Evolutionary conservation across 53 echinoderm and acorn worm species (phyloP), one percentile per base, ranked within the genome.

Genomic region (Glandiceps talaboti): DNA sequence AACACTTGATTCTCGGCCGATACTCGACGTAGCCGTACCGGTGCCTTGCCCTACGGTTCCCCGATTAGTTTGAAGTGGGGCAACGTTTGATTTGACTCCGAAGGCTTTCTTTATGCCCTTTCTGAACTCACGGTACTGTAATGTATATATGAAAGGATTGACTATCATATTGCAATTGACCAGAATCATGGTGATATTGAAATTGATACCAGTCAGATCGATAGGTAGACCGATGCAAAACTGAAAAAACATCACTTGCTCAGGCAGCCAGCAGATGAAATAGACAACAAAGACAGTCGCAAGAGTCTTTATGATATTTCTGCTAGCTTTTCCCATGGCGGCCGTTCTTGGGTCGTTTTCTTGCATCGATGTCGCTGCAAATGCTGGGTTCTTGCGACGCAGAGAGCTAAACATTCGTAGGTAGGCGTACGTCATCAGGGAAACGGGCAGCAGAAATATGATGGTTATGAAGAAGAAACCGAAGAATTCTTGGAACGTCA

Each of bases 51-150:
- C n/a, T n/a, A n/a, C n/a, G n/a, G n/a, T n/a, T n/a, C n/a, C n/a
- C n/a, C n/a, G n/a, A n/a, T n/a, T n/a, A n/a, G n/a, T n/a, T n/a
- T n/a, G n/a, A n/a, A n/a, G n/a, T 45, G 64, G 64, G 20, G 64
- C 64, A 20, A 45, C 64, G 64, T 6, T 45, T 20, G 64, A 6
- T 1, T 32, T 33, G 14, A 0, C 25, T 31, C 81, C 31, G n/a
- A 91, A 94, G 73, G 85, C 30, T 6, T 82, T 33, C 45, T 80
- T 84, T 14, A 94, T 80, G 29, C 91, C 94, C 30, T 77, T 80
- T 33, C 90, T 91, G 30, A 94, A 94, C 81, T 94, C 91, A 75
- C 90, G 85, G 85, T 94, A 94, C 80, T 94, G 94, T 82, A 94
- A 89, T 20, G 91, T 90, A 75, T 94, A 94, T 30, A 94, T 94